Evolutionary conservation across 2,888 invertebrate species (phyloP).

Genomic region (Bombylius discolor): DNA sequence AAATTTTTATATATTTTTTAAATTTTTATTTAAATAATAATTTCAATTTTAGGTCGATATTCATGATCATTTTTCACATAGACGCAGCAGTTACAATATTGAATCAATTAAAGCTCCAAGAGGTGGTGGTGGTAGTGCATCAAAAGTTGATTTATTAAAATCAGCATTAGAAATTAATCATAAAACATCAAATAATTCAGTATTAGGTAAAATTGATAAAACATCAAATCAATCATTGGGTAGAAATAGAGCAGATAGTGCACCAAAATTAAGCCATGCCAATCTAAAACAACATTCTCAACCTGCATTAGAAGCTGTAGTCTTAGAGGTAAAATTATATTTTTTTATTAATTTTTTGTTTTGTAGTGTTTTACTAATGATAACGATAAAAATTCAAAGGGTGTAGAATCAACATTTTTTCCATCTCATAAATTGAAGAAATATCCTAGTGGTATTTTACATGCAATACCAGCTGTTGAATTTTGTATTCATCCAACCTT

Average conservation of each 20-base stretch:
- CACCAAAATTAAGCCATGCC: conserved; percentile 44
- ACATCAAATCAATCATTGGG: conserved; percentile 48
- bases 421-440: conserved; percentile 34
- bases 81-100: conserved; percentile 37
- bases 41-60: conserved; percentile 29
- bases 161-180: conserved; percentile 58
- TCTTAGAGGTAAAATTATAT: conserved; percentile 39
- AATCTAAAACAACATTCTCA: conserved; percentile 49
- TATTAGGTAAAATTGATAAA: conserved; percentile 37
- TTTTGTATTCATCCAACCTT: conserved; percentile 34
- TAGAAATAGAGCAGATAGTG: conserved; percentile 45
- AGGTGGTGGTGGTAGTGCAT: conserved; percentile 35
- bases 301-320: conserved; percentile 40
- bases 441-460: conserved; percentile 37
- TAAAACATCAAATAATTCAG: conserved; percentile 39
- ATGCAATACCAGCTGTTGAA: conserved; percentile 34
- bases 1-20: neutral
- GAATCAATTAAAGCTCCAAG: conserved; percentile 30
- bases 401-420: conserved; percentile 37
- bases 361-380: no score
- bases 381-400: conserved; percentile 17
- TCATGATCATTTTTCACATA: conserved; percentile 35
- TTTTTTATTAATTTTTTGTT: no score
- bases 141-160: conserved; percentile 50
- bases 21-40: neutral